Conservation (phyloP, 2,113 vertebrate species). For the Coryphaenoides rupestris region DNA sequence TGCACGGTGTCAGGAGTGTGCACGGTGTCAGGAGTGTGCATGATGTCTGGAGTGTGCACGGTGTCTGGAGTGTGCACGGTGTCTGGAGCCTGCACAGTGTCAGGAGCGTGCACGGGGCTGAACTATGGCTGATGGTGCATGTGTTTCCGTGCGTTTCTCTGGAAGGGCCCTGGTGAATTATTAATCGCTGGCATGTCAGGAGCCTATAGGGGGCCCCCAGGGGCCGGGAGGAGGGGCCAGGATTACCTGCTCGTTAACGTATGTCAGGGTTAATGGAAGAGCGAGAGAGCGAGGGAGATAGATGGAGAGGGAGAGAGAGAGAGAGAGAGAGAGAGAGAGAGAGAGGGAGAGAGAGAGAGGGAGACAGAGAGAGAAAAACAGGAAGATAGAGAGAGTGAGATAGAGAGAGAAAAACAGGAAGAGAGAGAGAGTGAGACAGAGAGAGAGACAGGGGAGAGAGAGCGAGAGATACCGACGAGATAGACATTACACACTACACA, state of each 20-base stretch:
- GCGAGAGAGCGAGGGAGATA: background rate
- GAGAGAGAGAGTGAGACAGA: background rate
- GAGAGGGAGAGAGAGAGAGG: background rate
- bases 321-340: background rate
- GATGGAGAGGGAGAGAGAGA: background rate
- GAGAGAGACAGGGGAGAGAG: too few relatives aligned
- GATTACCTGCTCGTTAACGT: background rate
- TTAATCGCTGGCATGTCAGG: background rate
- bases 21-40: too few relatives aligned
- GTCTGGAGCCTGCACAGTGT: too few relatives aligned
- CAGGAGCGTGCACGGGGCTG: background rate
- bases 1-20: too few relatives aligned
- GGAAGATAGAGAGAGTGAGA: background rate
- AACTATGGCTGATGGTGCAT: background rate
- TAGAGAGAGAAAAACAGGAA: background rate
- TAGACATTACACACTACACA: too few relatives aligned
- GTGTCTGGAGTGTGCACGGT: too few relatives aligned
- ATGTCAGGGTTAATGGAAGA: background rate
- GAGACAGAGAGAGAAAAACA: too few relatives aligned
- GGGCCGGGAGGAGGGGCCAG: background rate
- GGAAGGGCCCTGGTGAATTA: background rate
- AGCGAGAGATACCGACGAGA: too few relatives aligned
- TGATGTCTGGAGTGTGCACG: too few relatives aligned
- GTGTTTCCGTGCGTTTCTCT: background rate
- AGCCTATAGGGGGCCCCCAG: background rate